Conservation (phyloP, 2,113 vertebrate genomes). For the Labrus mixtus region DNA sequence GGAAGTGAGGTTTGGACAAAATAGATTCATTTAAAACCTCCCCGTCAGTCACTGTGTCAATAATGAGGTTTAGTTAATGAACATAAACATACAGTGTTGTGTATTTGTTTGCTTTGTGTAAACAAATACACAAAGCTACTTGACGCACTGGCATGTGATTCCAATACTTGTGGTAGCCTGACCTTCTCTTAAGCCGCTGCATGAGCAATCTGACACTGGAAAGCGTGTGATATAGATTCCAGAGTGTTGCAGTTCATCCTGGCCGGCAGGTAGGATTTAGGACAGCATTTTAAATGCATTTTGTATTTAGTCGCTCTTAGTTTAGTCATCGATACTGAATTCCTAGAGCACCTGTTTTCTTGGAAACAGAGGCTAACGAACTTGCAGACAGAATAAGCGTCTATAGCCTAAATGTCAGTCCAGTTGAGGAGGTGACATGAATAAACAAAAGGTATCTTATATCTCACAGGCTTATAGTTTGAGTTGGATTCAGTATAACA, state of each 20-base stretch:
- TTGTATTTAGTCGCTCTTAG: conserved; percentile 43
- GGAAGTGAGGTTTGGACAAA: not conserved
- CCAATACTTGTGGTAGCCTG: conserved; percentile 60
- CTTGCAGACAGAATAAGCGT: not conserved
- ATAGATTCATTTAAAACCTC: conserved; percentile 16
- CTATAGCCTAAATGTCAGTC: not conserved
- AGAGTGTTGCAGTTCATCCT: conserved; percentile 52
- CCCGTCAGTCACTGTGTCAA: conserved; percentile 21
- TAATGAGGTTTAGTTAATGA: conserved; percentile 35
- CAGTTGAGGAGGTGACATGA: not conserved
- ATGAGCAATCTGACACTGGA: conserved; percentile 64
- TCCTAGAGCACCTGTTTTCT: conserved; percentile 48
- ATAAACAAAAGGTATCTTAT: no score
- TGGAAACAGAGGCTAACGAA: conserved; percentile 20
- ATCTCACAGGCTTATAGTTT: no score
- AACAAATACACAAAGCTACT: conserved; percentile 33
- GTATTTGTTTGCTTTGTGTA: no score
- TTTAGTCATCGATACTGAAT: conserved; percentile 38
- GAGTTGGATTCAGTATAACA: no score
- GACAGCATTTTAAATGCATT: conserved; percentile 66
- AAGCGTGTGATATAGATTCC: conserved; percentile 40
- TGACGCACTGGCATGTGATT: conserved; percentile 49
- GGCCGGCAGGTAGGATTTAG: conserved; percentile 65
- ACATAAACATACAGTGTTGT: not conserved
- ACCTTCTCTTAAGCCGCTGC: conserved; percentile 69